phyloP scores from a whole-genome alignment of 2,888 invertebrate species.

The Synergus japonicus region DNA sequence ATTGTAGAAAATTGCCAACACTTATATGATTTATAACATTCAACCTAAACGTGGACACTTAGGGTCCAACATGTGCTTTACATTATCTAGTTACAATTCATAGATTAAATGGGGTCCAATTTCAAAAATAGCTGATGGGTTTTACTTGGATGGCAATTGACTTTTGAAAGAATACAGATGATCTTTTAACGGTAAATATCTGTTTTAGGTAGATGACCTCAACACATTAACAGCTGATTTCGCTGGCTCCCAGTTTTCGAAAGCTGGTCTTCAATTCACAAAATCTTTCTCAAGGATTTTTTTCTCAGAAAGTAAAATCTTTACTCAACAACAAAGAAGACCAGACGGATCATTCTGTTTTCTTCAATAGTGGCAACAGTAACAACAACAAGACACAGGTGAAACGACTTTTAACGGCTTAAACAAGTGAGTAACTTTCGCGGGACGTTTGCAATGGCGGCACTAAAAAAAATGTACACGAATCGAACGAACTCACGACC shows the following conservation, averaged over 20 bases:
- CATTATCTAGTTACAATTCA: background rate
- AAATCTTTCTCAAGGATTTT: background rate
- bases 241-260: background rate
- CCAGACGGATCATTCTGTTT: background rate
- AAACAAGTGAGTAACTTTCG: conserved; percentile 32
- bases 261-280: conserved; percentile 1
- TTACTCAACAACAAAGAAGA: background rate
- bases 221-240: background rate
- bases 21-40: background rate
- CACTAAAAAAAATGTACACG: conserved; percentile 26
- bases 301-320: background rate
- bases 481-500: conserved; percentile 35
- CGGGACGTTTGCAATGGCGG: conserved; percentile 30
- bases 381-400: conserved; percentile 34
- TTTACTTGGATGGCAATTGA: background rate
- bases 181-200: background rate
- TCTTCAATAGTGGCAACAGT: background rate
- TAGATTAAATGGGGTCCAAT: background rate
- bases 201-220: background rate
- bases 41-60: background rate
- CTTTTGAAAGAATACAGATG: background rate
- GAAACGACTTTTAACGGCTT: background rate
- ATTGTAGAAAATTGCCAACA: too few species aligned
- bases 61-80: background rate
- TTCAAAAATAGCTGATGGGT: background rate